phyloP scores from a whole-genome alignment of 2,113 vertebrate species.

The Boulengeromyrus knoepffleri region DNA sequence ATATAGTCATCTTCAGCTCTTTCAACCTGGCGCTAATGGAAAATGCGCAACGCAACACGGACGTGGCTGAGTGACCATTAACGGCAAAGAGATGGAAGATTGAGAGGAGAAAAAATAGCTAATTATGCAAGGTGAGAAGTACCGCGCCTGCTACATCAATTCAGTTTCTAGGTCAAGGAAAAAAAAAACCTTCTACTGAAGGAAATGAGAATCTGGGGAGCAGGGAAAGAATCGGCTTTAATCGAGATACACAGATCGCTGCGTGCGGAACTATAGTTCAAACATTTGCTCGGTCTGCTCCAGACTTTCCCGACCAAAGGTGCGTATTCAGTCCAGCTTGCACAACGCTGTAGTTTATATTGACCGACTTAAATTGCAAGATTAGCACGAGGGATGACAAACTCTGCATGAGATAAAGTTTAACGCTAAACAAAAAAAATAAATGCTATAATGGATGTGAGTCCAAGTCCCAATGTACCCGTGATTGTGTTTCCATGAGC shows the following conservation, averaged over 20 bases:
- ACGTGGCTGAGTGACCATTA: constrained; percentile 17
- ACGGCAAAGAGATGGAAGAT: constrained; percentile 19
- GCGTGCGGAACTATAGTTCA: constrained; percentile 15
- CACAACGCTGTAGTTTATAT: background rate
- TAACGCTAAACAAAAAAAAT: constrained; percentile 21
- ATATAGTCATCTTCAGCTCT: background rate
- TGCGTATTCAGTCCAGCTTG: constrained; percentile 12
- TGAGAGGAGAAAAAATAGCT: constrained; percentile 9
- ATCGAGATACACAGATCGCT: constrained; percentile 19
- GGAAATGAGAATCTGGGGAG: background rate
- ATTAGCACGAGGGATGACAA: constrained; percentile 16
- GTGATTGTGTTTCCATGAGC: constrained; percentile 18
- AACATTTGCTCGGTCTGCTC: constrained; percentile 33
- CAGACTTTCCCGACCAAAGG: background rate
- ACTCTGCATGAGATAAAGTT: constrained; percentile 11
- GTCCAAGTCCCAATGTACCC: background rate
- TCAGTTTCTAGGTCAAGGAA: constrained; percentile 17
- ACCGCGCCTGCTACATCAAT: constrained; percentile 20
- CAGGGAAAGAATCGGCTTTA: background rate
- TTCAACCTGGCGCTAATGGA: background rate
- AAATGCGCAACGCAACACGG: constrained; percentile 2
- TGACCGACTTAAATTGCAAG: background rate
- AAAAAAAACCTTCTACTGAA: background rate
- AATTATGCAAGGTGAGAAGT: constrained; percentile 29
- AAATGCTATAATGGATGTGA: constrained; percentile 10